These are phyloP conservation scores for Cheilosia vulpina DNA, from an alignment of 2,888 invertebrate genomes.

Conservation along the genomic window DNA sequence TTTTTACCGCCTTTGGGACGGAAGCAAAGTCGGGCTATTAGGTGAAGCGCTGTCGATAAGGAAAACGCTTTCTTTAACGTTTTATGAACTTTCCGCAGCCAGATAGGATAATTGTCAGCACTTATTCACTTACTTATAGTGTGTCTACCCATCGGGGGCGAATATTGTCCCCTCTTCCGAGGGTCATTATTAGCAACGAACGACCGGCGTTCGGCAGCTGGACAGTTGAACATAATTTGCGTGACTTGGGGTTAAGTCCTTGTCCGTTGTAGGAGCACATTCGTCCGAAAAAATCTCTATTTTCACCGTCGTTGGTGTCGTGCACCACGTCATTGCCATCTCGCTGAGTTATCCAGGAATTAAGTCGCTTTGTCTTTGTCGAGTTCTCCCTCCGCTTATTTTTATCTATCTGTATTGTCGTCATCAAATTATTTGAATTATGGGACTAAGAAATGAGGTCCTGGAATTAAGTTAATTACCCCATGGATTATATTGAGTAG, in stretches of 20 bases:
- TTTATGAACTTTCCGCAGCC: constrained; percentile 56
- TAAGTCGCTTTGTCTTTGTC: constrained; percentile 32
- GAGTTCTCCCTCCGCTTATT: constrained; percentile 19
- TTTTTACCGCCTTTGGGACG: constrained; percentile 39
- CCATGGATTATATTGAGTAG: constrained; percentile 44
- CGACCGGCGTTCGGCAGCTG: constrained; percentile 42
- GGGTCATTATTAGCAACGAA: constrained; percentile 42
- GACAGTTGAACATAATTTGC: constrained; percentile 65
- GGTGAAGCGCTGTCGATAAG: constrained; percentile 55
- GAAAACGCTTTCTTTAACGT: constrained; percentile 59
- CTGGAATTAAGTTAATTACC: constrained; percentile 65
- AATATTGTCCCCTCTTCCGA: constrained; percentile 1
- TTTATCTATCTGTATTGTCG: constrained; percentile 29
- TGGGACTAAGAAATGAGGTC: constrained; percentile 67
- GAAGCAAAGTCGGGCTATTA: constrained; percentile 57
- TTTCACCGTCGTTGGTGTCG: constrained; percentile 2
- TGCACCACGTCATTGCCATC: not conserved
- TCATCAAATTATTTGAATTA: constrained; percentile 69
- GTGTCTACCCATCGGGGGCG: not conserved
- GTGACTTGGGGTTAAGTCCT: constrained; percentile 60
- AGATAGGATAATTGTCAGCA: constrained; percentile 67
- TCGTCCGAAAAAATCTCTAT: constrained; percentile 4
- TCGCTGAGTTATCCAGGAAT: constrained; percentile 34
- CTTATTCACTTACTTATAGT: constrained; percentile 53
- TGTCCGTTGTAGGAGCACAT: constrained; percentile 6